Evolutionary conservation across 2,113 vertebrate genomes (phyloP).

Genomic region (Brachypteracias leptosomus): DNA sequence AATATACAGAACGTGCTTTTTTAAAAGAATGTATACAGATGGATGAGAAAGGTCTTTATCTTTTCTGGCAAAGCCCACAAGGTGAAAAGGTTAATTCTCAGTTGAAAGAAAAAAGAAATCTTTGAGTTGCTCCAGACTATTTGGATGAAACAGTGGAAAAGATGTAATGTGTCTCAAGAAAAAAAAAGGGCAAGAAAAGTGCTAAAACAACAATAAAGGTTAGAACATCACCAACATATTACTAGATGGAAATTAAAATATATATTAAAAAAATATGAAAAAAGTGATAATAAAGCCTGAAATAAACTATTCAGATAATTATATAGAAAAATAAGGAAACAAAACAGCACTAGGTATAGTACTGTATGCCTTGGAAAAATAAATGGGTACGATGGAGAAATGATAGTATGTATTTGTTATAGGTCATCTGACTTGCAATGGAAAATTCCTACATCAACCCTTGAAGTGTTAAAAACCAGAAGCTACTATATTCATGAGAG

Average conservation of each 20-base stretch:
- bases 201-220: neutral
- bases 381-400: neutral
- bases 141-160: neutral
- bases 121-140: neutral
- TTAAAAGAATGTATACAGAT: conserved; percentile 1
- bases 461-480: conserved; percentile 28
- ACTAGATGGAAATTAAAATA: neutral
- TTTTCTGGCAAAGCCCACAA: neutral
- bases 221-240: neutral
- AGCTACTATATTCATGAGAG: conserved; percentile 9
- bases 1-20: neutral
- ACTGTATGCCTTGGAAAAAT: neutral
- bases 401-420: neutral
- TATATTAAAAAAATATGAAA: neutral
- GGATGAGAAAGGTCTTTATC: neutral
- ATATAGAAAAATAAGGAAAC: neutral
- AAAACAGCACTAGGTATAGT: neutral
- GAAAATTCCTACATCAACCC: neutral
- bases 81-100: neutral
- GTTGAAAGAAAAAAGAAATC: neutral
- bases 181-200: neutral
- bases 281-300: neutral
- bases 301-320: neutral
- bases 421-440: neutral
- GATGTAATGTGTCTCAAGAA: neutral